These are phyloP conservation scores for Ochropacha duplaris DNA, from an alignment of 2,888 invertebrate genomes.

Conservation along the genomic window DNA sequence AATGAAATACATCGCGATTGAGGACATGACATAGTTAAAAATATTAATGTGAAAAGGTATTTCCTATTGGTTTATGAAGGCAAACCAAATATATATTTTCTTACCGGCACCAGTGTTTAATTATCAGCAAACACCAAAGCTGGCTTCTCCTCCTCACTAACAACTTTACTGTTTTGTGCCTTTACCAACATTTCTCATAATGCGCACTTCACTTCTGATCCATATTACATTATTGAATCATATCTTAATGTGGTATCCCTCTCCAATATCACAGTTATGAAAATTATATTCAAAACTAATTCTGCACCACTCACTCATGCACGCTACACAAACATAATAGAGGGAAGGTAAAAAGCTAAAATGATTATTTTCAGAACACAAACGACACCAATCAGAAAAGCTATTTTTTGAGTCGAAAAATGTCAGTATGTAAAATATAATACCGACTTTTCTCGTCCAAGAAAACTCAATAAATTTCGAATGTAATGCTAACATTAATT, in stretches of 20 bases:
- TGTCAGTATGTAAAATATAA: neutral
- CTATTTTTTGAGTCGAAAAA: slow-evolving; percentile 1
- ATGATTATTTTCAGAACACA: slow-evolving; percentile 18
- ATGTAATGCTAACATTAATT: neutral
- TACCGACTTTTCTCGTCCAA: neutral
- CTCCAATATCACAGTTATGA: slow-evolving; percentile 77
- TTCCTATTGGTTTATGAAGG: slow-evolving; percentile 76
- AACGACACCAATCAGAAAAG: neutral
- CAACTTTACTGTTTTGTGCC: slow-evolving; percentile 67
- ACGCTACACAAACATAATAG: slow-evolving; percentile 39
- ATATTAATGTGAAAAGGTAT: slow-evolving; percentile 83
- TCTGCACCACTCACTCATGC: slow-evolving; percentile 51
- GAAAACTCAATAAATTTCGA: neutral
- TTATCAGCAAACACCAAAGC: slow-evolving; percentile 75
- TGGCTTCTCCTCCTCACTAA: slow-evolving; percentile 75
- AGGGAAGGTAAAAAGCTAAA: slow-evolving; percentile 16
- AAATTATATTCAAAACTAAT: slow-evolving; percentile 61
- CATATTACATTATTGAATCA: slow-evolving; percentile 48
- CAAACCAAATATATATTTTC: slow-evolving; percentile 60
- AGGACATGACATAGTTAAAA: slow-evolving; percentile 83
- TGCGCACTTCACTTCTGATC: slow-evolving; percentile 46
- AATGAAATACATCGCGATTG: slow-evolving; percentile 73
- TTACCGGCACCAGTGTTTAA: slow-evolving; percentile 71
- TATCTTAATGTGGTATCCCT: slow-evolving; percentile 62
- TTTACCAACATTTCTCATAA: slow-evolving; percentile 62